Evolutionary conservation across 2,888 invertebrate species (phyloP).

Genomic region (Cryptus armator): DNA sequence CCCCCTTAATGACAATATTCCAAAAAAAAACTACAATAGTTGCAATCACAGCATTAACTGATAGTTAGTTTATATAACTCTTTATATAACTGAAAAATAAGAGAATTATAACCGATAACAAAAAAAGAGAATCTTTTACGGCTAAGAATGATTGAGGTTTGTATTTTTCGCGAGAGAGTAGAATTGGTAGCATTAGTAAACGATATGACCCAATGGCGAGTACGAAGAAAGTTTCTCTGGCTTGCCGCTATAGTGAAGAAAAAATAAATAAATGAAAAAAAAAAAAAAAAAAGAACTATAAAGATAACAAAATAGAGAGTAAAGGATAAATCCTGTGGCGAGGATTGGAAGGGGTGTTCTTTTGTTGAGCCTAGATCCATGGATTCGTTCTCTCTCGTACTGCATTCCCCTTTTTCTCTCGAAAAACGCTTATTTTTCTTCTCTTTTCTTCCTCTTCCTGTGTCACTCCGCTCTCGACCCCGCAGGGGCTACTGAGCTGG

Average conservation of each 20-base stretch:
- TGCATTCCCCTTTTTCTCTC: conserved; percentile 17
- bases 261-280: neutral
- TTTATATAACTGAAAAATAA: no score
- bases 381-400: conserved; percentile 13
- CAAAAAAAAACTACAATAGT: no score
- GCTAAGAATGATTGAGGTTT: neutral
- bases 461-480: conserved; percentile 3
- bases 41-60: no score
- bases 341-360: conserved; percentile 40
- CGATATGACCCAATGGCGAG: neutral
- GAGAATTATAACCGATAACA: neutral
- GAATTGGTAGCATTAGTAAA: neutral
- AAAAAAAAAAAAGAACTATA: conserved; percentile 13
- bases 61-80: no score
- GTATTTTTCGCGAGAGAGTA: neutral
- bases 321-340: conserved; percentile 27
- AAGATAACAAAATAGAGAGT: conserved; percentile 41
- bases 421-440: conserved; percentile 49
- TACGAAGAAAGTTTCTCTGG: neutral
- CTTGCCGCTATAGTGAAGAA: conserved; percentile 7
- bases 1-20: no score
- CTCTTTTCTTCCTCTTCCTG: conserved; percentile 39
- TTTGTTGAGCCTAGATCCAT: conserved; percentile 56
- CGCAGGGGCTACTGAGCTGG: neutral
- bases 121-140: neutral